Evolutionary conservation across 2,113 vertebrate genomes (phyloP).

Genomic region (Pitta sordida): DNA sequence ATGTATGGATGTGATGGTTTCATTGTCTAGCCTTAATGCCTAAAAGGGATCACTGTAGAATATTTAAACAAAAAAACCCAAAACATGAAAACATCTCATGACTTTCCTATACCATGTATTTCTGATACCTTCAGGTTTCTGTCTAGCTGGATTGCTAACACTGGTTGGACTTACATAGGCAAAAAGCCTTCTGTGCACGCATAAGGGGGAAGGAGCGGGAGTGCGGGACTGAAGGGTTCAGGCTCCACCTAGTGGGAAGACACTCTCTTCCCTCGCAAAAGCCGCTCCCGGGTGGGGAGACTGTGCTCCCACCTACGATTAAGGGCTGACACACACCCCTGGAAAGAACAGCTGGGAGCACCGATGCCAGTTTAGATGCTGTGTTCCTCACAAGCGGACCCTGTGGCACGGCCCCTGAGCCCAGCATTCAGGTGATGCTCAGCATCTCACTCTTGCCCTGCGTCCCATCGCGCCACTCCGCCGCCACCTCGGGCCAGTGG

Average conservation of each 20-base stretch:
- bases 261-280: neutral
- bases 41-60: neutral
- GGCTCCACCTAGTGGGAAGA: conserved; percentile 71
- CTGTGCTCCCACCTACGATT: neutral
- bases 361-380: neutral
- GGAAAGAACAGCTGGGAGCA: neutral
- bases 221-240: conserved; percentile 37
- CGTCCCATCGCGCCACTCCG: accelerated
- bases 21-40: neutral
- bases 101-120: neutral
- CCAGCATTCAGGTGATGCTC: neutral
- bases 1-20: neutral
- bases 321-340: neutral
- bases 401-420: neutral
- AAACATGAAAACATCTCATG: neutral
- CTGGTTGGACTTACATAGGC: neutral
- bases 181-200: neutral
- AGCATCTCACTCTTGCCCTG: neutral
- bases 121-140: neutral
- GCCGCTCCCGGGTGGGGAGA: neutral
- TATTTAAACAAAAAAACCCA: too few relatives aligned
- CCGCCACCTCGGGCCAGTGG: accelerated
- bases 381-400: accelerated
- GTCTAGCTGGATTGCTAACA: neutral
- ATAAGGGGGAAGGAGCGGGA: neutral